Evolutionary conservation across 2,113 vertebrate genomes (phyloP).

Genomic region (Paradoxurus hermaphroditus): DNA sequence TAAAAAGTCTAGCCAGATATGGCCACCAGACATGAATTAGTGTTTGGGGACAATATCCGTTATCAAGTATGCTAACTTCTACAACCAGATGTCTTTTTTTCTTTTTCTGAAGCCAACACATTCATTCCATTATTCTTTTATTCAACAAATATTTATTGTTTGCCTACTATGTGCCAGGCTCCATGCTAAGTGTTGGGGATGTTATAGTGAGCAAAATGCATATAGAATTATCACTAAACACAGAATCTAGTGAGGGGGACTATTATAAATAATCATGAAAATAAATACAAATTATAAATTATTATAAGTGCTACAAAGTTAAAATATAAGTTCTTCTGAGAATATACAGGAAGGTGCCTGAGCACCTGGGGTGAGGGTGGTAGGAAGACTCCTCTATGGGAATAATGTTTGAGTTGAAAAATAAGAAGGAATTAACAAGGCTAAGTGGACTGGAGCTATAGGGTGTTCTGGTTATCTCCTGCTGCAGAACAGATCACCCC

Average conservation of each 20-base stretch:
- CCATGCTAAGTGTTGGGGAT: not conserved
- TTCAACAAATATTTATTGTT: not conserved
- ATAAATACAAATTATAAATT: not conserved
- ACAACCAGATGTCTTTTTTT: not conserved
- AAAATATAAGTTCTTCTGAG: not conserved
- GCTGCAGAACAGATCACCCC: not conserved
- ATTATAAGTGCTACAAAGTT: not conserved
- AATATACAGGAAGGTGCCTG: not conserved
- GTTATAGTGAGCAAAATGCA: not conserved
- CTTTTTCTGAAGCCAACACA: not conserved
- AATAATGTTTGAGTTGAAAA: not conserved
- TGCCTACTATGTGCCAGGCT: not conserved
- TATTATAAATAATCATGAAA: not conserved
- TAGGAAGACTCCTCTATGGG: not conserved
- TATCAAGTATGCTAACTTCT: not conserved
- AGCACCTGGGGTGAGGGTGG: not conserved
- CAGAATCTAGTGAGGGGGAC: not conserved
- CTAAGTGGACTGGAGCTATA: not conserved
- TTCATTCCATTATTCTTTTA: not conserved
- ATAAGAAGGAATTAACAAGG: not conserved
- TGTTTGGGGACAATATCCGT: not conserved
- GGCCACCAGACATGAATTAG: not conserved
- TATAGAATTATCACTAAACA: not conserved
- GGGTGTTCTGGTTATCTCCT: not conserved
- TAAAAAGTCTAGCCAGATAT: not conserved